Evolutionary conservation across 2,797 vertebrate genomes (phyloP), one percentile per base, ranked within the genome.

Genomic region (Coranthus polyacanthus): DNA sequence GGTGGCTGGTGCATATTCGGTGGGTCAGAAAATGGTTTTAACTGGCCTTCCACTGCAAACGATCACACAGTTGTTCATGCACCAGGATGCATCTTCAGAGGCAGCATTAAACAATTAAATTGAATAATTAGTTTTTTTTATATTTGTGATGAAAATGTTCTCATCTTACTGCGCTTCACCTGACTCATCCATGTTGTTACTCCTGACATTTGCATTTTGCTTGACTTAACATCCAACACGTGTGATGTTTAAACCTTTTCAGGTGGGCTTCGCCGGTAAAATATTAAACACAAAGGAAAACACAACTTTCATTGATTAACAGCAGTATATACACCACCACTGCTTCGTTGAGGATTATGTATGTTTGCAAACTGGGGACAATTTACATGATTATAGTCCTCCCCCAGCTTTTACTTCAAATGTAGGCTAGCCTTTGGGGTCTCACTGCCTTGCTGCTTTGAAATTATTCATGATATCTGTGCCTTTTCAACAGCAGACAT

Each of bases 271-370:
- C 7, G 15, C 18, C 44, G n/a, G 55, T 56, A 20, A 50, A 74
- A 64, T 51, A 54, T 72, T 32, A 44, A 75, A 55, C 38, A 49
- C 54, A 17, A 65, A 51, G 29, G 39, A 49, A 20, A 41, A 46
- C 12, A 34, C 16, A 6, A 45, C 39, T 50, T 47, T 55, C 11
- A 5, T 29, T 53, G 43, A 53, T 29, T 42, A 39, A 47, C 6
- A 41, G 36, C 4, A 44, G 22, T 12, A 12, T 20, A 32, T 17
- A 39, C 13, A 16, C 1, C 20, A n/a, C n/a, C 12, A 34, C 5
- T 17, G 16, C 17, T 56, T 39, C 26, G 5, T 45, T 20, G 2
- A 21, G 4, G 10, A 12, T 1, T 17, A 13, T 47, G 16, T 17
- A n/a, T 46, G 12, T 45, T 11, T 3, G 11, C 9, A 32, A 2